Evolutionary conservation across 2,888 invertebrate species (phyloP), one percentile per base, ranked within the genome.

Genomic region (Empis livida): DNA sequence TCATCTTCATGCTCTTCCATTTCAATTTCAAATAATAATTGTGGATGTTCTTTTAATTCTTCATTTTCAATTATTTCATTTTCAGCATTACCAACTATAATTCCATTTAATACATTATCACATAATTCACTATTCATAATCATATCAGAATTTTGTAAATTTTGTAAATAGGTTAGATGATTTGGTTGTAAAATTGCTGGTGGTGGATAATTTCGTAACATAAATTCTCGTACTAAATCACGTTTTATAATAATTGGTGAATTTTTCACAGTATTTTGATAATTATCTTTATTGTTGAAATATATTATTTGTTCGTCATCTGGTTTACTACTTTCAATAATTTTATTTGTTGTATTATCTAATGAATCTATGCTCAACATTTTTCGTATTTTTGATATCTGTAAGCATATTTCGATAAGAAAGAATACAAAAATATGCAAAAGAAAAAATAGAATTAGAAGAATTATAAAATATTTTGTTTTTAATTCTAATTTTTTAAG

Each of bases 1-100:
- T 42, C 15, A 16, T 40, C 15, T 43, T 40, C 44, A 35, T 27
- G 5, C 52, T 71, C 68, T 5, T 61, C 57, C 10, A 37, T 67
- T 62, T 51, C 42, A 52, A 70, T 67, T 5, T 61, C 57, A 2
- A 71, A 66, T 20, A 72, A 61, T 59, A 70, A 67, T 32, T 62
- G 65, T 2, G 71, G 68, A 46, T 65, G 63, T 61, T 67, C 68
- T 10, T 64, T 64, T 23, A 64, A 59, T 9, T 59, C 56, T 16
- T 43, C 46, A 35, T 35, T n/a, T 8, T 35, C 13, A n/a, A 13
- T n/a, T 11, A 32, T 9, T n/a, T 43, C n/a, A 42, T 50, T 40
- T 43, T 46, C 13, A n/a, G 2, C 2, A 35, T 35, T 27, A 8
- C 8, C 2, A 27, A 20, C 20, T 20, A 6, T 27, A 27, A 41